A percentile compares a stretch with the other conserved stretches of the same genome.
Conservation (phyloP, 2,888 invertebrate genomes). For the Pteria penguin region DNA sequence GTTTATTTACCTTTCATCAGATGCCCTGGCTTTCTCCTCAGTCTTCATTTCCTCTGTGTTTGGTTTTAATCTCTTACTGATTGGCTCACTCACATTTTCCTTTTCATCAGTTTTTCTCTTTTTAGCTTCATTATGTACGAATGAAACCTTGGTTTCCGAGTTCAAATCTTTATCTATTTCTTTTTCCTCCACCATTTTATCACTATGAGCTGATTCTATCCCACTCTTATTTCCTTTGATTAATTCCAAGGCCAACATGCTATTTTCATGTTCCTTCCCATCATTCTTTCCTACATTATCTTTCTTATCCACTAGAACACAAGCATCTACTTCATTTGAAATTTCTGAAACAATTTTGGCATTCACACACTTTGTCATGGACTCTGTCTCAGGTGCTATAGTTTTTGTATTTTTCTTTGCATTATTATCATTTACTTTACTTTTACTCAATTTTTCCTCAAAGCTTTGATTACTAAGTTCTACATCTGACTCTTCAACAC, state of each 20-base stretch:
- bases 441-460: background rate
- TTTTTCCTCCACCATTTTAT: background rate
- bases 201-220: background rate
- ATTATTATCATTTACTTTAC: background rate
- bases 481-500: background rate
- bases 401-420: background rate
- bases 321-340: no score
- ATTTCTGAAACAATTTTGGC: no score
- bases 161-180: background rate
- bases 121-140: no score
- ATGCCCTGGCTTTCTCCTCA: no score
- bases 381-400: no score
- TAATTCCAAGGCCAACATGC: background rate
- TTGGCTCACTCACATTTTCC: background rate
- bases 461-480: slow-evolving; percentile 2
- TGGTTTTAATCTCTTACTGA: background rate
- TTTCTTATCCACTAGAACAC: no score
- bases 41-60: background rate
- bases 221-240: background rate
- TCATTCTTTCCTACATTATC: background rate
- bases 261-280: background rate
- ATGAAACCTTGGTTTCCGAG: background rate
- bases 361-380: no score
- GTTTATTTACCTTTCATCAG: no score
- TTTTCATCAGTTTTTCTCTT: background rate